Percentiles rank a stretch among this genome's conserved stretches.
Conservation (phyloP, 2,797 vertebrate genomes). For the Peromyscus aztecus region DNA sequence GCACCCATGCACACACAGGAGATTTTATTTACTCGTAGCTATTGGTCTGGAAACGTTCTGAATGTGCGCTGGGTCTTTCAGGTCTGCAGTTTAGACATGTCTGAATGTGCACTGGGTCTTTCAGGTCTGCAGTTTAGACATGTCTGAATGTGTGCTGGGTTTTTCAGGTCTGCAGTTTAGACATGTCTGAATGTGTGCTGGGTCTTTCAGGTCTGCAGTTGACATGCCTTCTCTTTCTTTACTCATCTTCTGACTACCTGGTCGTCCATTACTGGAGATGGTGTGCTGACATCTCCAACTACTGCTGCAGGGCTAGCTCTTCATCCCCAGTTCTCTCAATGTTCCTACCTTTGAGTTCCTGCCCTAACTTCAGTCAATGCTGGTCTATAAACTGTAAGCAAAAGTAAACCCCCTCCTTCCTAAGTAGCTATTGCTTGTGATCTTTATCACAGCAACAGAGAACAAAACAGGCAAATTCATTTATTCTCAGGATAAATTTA, state of each 20-base stretch:
- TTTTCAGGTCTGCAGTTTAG: neutral
- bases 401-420: neutral
- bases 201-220: neutral
- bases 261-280: neutral
- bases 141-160: neutral
- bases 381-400: neutral
- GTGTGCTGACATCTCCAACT: neutral
- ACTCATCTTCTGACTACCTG: neutral
- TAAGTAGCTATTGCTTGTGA: neutral
- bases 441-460: neutral
- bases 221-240: neutral
- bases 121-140: neutral
- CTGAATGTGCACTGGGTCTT: neutral
- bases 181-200: neutral
- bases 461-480: neutral
- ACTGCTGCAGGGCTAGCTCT: neutral
- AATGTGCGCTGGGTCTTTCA: neutral
- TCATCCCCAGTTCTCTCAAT: neutral
- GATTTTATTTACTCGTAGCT: neutral
- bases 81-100: neutral
- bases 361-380: neutral
- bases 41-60: no score
- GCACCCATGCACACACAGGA: neutral
- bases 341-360: neutral
- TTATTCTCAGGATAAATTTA: neutral